phyloP scores from a whole-genome alignment of 2,797 vertebrate genomes.

The Balearica regulorum region DNA sequence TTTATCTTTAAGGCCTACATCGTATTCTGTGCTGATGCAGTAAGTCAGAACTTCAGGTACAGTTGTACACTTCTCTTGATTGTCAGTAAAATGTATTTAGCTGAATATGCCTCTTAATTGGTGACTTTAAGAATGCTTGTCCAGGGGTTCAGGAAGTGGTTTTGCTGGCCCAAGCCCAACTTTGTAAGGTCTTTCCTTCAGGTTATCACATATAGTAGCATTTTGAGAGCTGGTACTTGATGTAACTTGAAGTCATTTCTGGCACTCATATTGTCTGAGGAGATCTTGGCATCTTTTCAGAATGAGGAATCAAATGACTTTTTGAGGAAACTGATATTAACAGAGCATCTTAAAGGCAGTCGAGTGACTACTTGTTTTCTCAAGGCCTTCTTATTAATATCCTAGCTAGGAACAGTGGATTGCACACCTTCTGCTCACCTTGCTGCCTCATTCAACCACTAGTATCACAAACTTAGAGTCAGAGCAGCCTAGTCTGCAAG shows the following conservation, averaged over 20 bases:
- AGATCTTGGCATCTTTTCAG: not conserved
- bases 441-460: not conserved
- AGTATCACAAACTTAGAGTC: not conserved
- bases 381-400: not conserved
- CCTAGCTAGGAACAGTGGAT: not conserved
- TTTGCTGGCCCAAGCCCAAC: not conserved
- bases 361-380: not conserved
- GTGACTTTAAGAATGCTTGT: not conserved
- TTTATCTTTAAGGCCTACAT: not conserved
- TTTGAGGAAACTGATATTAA: not conserved
- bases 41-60: not conserved
- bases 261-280: not conserved
- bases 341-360: not conserved
- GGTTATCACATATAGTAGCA: not conserved
- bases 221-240: not conserved
- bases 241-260: not conserved
- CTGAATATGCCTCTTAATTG: not conserved
- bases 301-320: not conserved
- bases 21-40: not conserved
- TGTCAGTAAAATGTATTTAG: not conserved
- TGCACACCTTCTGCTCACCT: not conserved
- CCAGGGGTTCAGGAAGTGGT: not conserved
- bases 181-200: not conserved
- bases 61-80: not conserved
- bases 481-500: not conserved